Base-by-base conservation (phyloP, 2,113 vertebrate genomes). In the Anolis carolinensis region DNA sequence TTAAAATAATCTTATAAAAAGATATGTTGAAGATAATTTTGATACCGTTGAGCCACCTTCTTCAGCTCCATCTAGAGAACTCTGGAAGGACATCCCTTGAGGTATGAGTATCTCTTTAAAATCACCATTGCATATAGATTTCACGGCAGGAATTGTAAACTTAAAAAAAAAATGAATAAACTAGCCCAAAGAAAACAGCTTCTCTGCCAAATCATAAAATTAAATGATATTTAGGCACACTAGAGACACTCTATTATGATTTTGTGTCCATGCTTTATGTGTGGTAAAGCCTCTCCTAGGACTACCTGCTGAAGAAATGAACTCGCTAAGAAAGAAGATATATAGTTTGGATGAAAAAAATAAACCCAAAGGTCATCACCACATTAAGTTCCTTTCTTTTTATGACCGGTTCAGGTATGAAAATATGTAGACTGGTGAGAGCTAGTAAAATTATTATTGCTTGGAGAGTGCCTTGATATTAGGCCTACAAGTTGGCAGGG, bases 291-390 rank as follows among this genome's bases (percentile, higher is more conserved):
- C 4, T 88, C 44, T 84, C 55, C 65, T 77, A 48, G 83, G 77
- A 94, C 89, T 88, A 76, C 25, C 0, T 67, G 34, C 89, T 82
- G 84, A 91, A 91, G 63, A 59, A 85, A 77, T 92, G 70, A 89
- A 84, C 27, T 92, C 94, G 44, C 81, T 92, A 63, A 65, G 16
- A 5, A 59, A 2, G 4, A 10, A 78, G 94, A 93, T 92, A 93
- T 86, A 91, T 76, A 82, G 1, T 81, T 59, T 44, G 91, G 67
- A 77, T 77, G 90, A 67, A 59, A 34, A 62, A 79, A 86, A 50
- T 82, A 79, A 90, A 88, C 89, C 92, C 79, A 81, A 95, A 94
- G 86, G 93, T 74, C 87, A 90, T 55, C 89, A 63, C 86, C 91
- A 89, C 94, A 87, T 92, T 91, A 86, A 93, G 85, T 90, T 94